phyloP scores from a whole-genome alignment of 2,888 invertebrate species.

The Parnassius orleans region DNA sequence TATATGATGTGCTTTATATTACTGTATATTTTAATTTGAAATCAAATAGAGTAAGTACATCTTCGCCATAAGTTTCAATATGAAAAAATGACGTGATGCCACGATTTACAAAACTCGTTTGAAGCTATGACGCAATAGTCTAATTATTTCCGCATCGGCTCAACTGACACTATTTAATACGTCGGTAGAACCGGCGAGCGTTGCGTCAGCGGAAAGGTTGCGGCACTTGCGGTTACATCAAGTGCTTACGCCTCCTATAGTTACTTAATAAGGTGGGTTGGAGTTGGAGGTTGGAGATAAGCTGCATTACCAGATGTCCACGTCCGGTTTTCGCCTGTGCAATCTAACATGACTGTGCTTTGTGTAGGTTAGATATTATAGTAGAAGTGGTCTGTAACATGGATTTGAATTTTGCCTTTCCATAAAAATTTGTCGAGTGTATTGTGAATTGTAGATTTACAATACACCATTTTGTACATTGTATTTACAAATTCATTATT shows the following conservation, averaged over 20 bases:
- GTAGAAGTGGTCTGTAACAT: too few species aligned
- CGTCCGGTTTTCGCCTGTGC: constrained; percentile 35
- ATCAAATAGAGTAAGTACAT: constrained; percentile 3
- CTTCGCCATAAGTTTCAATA: constrained; percentile 2
- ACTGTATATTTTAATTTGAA: not conserved
- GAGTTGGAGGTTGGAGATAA: constrained; percentile 30
- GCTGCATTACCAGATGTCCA: constrained; percentile 44
- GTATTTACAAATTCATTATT: too few species aligned
- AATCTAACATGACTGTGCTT: not conserved
- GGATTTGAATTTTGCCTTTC: too few species aligned
- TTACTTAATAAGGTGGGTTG: constrained; percentile 55
- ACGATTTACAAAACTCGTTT: constrained; percentile 39
- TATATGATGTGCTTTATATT: not conserved
- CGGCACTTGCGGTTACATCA: constrained; percentile 68
- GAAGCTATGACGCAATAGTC: constrained; percentile 52
- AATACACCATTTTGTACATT: too few species aligned
- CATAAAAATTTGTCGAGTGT: too few species aligned
- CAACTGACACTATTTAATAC: constrained; percentile 60
- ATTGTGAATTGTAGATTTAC: too few species aligned
- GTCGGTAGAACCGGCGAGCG: constrained; percentile 51
- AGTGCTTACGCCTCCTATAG: constrained; percentile 53
- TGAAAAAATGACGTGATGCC: constrained; percentile 21
- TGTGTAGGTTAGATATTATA: too few species aligned
- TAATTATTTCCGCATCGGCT: constrained; percentile 66
- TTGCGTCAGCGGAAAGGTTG: constrained; percentile 76